Evolutionary conservation across 2,797 vertebrate genomes (phyloP), one percentile per base, ranked within the genome.

Genomic region (Amazona finschi): DNA sequence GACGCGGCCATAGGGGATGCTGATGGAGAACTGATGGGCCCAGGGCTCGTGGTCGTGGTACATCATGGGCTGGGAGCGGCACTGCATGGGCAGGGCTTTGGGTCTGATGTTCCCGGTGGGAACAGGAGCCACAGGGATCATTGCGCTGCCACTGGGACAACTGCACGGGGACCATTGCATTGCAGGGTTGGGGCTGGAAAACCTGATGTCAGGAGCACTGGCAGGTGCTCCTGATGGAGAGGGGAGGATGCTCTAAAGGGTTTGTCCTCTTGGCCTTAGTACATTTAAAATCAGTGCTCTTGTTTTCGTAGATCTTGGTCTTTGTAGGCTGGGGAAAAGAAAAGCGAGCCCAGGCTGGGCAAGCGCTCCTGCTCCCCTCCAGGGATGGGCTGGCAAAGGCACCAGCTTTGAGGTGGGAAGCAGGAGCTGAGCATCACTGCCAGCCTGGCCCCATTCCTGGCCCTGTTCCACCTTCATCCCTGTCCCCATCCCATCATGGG

Each of bases 21-120:
- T 2, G 2, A 24, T 10, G 53, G 31, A 10, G 64, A 43, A 2
- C 6, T 1, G 4, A 5, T 0, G 9, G 71, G 50, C 19, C 38
- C 19, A 21, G 41, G 65, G 12, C 31, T 12, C 0, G 2, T 36
- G 65, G 60, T 28, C 4, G 0, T 6, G 58, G 55, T 3, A 3
- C 38, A 1, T n/a, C 9, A 28, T 13, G 5, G 49, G 27, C 25
- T 53, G 25, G 5, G 14, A 38, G 58, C 10, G 52, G 47, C 22
- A 62, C 38, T 22, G 19, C 22, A 5, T 0, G 6, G 33, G 15
- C 1, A 2, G 33, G 39, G 53, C 16, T 13, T 28, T 4, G 2
- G 25, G 43, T 6, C 9, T 0, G 0, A 2, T 0, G 1, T 1
- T 44, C 19, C n/a, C 1, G 1, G 33, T 22, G 30, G 61, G 46